Base-by-base conservation (phyloP, 2,113 vertebrate genomes). In the Passer montanus region DNA sequence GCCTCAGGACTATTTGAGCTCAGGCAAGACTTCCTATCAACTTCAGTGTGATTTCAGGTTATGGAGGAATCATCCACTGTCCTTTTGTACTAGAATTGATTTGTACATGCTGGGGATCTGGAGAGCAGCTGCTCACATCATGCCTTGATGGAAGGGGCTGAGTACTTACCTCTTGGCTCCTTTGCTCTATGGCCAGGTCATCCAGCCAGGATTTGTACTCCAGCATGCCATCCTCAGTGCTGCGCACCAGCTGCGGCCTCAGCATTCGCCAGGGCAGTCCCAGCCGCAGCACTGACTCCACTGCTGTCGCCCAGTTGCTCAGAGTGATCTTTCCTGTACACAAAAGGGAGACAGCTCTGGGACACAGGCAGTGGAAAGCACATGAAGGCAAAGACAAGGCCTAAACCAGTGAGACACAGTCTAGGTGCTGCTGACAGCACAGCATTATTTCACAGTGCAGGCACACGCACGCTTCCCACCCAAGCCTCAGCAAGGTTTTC, bases 251-350 rank as follows among this genome's bases (percentile, higher is more conserved):
- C 96, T 99, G 99, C 0, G 98, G 96, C 44, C 98, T 97, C 87
- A 99, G 97, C 95, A 99, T 98, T 70, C 98, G 92, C 99, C 99
- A 99, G 1, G 99, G 99, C 90, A 99, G 69, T 7, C 99, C 98
- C 43, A 99, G 97, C 6, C 87, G 98, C 81, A 99, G 66, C 22
- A 98, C 98, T 0, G 95, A 97, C 97, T 99, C 99, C 87, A 99
- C 96, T 0, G 98, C 98, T 0, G 84, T 97, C 0, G 99, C 99
- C 99, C 99, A 99, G 94, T 98, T 97, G 19, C 97, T 98, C 55
- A 99, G 64, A 1, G 97, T 95, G 95, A 98, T 97, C 9, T 41
- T 56, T 72, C 98, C 98, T 98, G 53, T 2, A 30, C 22, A 60
- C 82, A 72, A 33, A 43, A 80, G 49, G 31, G 46, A 77, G 30